Evolutionary conservation across 2,113 vertebrate species (phyloP).

Genomic region (Pandion haliaetus): DNA sequence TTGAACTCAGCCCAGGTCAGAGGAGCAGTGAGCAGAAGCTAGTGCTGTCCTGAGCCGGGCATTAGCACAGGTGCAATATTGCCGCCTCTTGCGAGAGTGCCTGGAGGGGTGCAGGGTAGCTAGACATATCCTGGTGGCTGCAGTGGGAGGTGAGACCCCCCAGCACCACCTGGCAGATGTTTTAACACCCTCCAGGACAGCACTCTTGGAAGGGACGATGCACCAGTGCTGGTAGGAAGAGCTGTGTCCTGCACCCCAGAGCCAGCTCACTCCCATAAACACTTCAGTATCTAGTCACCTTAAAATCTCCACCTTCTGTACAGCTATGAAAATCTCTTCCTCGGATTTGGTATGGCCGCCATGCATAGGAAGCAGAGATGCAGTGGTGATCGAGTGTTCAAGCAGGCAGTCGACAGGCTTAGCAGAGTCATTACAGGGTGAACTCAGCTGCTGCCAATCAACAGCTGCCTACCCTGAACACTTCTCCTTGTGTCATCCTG

Average conservation of each 20-base stretch:
- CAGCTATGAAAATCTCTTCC: neutral
- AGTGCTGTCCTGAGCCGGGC: fast-evolving
- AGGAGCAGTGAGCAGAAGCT: neutral
- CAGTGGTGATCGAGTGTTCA: neutral
- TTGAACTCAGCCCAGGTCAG: neutral
- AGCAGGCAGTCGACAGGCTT: neutral
- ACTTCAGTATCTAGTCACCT: neutral
- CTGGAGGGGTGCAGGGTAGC: neutral
- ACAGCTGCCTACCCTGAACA: neutral
- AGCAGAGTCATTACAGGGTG: neutral
- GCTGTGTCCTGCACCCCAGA: neutral
- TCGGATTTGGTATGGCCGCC: fast-evolving
- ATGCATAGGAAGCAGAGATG: neutral
- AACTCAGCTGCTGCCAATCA: neutral
- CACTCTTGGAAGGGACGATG: neutral
- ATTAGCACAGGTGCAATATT: fast-evolving
- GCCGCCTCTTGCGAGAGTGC: neutral
- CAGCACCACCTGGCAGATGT: neutral
- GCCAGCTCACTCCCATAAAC: neutral
- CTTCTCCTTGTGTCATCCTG: neutral
- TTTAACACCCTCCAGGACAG: too few species aligned
- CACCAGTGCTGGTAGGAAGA: fast-evolving
- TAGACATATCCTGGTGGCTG: fast-evolving
- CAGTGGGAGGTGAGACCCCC: neutral
- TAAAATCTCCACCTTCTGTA: neutral